Evolutionary conservation across 2,888 invertebrate genomes (phyloP).

Genomic region (Pristionchus mayeri): DNA sequence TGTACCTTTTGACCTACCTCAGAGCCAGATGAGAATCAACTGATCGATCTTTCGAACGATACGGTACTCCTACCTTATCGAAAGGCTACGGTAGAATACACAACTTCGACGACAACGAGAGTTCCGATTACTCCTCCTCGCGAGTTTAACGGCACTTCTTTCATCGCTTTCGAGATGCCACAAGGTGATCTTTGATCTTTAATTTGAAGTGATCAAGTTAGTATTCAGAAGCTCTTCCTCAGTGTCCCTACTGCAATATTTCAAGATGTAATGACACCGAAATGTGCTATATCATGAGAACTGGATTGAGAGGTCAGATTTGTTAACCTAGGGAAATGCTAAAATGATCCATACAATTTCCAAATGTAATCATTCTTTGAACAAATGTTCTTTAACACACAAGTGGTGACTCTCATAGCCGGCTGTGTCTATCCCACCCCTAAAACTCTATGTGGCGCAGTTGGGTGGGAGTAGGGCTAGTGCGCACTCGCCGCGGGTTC

Average conservation of each 20-base stretch:
- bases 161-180: conserved; percentile 38
- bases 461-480: not conserved
- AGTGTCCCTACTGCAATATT: conserved; percentile 45
- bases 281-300: conserved; percentile 24
- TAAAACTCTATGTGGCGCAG: conserved; percentile 11
- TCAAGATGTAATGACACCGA: not conserved
- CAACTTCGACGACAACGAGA: not conserved
- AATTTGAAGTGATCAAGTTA: not conserved
- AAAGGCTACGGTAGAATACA: not conserved
- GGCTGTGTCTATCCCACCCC: too few species aligned
- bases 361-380: not conserved
- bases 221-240: conserved; percentile 9
- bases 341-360: not conserved
- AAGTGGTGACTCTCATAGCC: conserved; percentile 3
- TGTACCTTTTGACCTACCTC: not conserved
- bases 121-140: not conserved
- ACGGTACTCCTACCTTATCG: not conserved
- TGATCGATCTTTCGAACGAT: conserved; percentile 24
- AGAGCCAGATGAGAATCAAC: not conserved
- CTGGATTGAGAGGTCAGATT: conserved; percentile 16
- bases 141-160: not conserved
- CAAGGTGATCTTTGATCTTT: conserved; percentile 43
- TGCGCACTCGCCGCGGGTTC: not conserved
- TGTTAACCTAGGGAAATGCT: not conserved
- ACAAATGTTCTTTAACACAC: not conserved